phyloP scores from a whole-genome alignment of 2,113 vertebrate genomes.

The Sapajus apella region DNA sequence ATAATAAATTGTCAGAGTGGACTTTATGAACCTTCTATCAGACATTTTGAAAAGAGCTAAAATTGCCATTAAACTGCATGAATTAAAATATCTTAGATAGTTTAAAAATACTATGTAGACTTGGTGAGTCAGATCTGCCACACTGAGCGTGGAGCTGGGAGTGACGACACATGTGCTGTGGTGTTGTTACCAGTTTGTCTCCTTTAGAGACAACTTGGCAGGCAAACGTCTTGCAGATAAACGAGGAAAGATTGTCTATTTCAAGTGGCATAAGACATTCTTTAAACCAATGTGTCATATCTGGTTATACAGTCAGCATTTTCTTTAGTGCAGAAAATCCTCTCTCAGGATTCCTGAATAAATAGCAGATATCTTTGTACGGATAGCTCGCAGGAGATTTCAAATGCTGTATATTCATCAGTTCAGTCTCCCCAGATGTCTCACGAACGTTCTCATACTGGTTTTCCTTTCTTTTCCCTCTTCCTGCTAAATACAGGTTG shows the following conservation, averaged over 20 bases:
- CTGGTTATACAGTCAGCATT: slow-evolving; percentile 56
- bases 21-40: background rate
- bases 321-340: slow-evolving; percentile 50
- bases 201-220: slow-evolving; percentile 57
- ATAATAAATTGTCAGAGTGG: background rate
- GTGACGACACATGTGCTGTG: background rate
- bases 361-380: background rate
- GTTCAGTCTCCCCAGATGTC: background rate
- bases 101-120: slow-evolving; percentile 30
- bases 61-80: background rate
- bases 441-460: background rate
- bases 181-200: slow-evolving; percentile 23
- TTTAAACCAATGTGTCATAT: slow-evolving; percentile 51
- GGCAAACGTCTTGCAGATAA: slow-evolving; percentile 62
- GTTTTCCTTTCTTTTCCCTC: background rate
- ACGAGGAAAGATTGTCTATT: slow-evolving; percentile 68
- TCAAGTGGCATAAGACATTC: slow-evolving; percentile 69
- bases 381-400: background rate
- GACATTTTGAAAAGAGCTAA: background rate
- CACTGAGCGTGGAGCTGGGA: background rate
- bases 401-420: background rate
- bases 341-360: background rate
- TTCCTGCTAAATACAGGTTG: background rate
- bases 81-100: slow-evolving; percentile 22
- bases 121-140: slow-evolving; percentile 53